Base-by-base conservation (phyloP, 2,888 invertebrate species). In the Perithous albicinctus region DNA sequence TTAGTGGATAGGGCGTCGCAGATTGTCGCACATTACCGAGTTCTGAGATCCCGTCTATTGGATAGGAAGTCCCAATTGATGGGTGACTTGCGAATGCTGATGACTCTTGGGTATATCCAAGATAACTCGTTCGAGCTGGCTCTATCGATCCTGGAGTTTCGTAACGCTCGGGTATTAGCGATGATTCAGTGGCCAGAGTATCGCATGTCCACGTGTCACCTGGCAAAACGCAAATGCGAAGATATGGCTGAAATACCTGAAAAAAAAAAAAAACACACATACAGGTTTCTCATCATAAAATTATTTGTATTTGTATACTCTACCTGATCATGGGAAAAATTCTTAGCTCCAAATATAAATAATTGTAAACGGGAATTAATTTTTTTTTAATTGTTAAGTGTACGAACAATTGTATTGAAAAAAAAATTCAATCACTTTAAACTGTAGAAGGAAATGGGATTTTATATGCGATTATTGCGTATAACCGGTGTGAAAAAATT, bases 181-280 rank as follows among this genome's bases (percentile, higher is more conserved):
- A 20, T 56, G 67, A 66, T 7, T 86, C 86, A 3, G 78, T 84
- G 10, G 83, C 78, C 26, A 81, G 29, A 10, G 80, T 80, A 32
- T 89, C 86, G 56, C 91, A 91, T 0, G 84, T 85, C 88, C 88
- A 89, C n/a, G 86, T 80, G 70, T 90, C 89, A 20, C 89, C 88
- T 12, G 91, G 89, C 12, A 90, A 83, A 35, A 91, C 90, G 38
- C 92, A 92, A 15, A 89, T 88, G 78, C 88, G 86, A 18, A 91
- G 82, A 80, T 89, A 87, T 1, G 91, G 90, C 59, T 92, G 88
- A 61, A 90, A 92, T 15, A 91, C 86, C 92, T 92, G 73, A 26
- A 78, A 75, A 61, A 74, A 51, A 67, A 20, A 43, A 41, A 5
- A 69, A 12, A n/a, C n/a, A n/a, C n/a, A n/a, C n/a, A n/a, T n/a